phyloP scores from a whole-genome alignment of 2,888 invertebrate species.

The Dynastes grantii region DNA sequence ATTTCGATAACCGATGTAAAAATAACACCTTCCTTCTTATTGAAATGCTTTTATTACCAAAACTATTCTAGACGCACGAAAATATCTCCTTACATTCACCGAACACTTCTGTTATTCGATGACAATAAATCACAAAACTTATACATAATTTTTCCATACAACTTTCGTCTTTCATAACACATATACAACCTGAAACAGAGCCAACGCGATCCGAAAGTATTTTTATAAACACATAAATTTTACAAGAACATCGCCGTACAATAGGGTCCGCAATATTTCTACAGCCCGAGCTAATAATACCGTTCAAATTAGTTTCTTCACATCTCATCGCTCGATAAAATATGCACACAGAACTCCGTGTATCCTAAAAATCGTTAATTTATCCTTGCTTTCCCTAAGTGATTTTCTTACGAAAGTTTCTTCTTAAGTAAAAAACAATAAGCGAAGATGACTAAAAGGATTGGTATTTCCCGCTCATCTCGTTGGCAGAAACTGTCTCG shows the following conservation, averaged over 20 bases:
- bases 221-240: slow-evolving; percentile 47
- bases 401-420: slow-evolving; percentile 17
- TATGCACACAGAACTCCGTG: not conserved
- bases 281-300: slow-evolving; percentile 36
- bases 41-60: no score
- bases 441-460: slow-evolving; percentile 3
- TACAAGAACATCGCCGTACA: slow-evolving; percentile 35
- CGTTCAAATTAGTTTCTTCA: slow-evolving; percentile 31
- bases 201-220: slow-evolving; percentile 38
- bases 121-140: slow-evolving; percentile 33
- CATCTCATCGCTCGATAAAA: slow-evolving; percentile 2
- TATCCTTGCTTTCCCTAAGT: slow-evolving; percentile 14
- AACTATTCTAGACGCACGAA: not conserved
- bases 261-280: slow-evolving; percentile 40
- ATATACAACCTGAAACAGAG: slow-evolving; percentile 33
- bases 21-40: no score
- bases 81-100: not conserved
- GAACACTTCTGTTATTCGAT: slow-evolving; percentile 11
- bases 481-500: not conserved
- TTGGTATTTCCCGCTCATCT: slow-evolving; percentile 34
- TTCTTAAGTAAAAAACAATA: slow-evolving; percentile 1
- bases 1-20: no score
- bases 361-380: not conserved
- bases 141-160: slow-evolving; percentile 42
- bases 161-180: slow-evolving; percentile 33